phyloP scores from a whole-genome alignment of 2,797 vertebrate genomes.

The Tamandua tetradactyla region DNA sequence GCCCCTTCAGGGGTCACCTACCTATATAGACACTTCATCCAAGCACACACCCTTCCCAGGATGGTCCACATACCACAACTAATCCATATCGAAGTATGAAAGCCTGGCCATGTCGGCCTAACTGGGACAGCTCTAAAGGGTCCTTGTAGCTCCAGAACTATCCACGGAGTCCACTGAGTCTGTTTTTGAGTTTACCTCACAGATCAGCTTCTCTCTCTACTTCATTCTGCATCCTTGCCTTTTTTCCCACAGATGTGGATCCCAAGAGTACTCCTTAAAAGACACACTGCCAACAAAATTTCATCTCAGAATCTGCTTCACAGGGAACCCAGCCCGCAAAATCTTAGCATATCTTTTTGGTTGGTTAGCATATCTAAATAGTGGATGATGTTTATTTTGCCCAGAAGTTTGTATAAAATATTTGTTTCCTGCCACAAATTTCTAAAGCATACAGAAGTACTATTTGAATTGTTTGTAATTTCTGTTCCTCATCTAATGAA shows the following conservation, averaged over 20 bases:
- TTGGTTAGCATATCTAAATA: background rate
- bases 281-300: background rate
- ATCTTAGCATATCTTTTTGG: background rate
- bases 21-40: background rate
- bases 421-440: background rate
- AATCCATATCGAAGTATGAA: background rate
- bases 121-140: background rate
- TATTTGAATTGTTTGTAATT: conserved; percentile 11
- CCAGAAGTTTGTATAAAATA: background rate
- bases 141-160: background rate
- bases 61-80: background rate
- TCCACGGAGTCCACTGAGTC: background rate
- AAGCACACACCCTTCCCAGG: background rate
- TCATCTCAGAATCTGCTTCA: background rate
- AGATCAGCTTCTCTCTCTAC: background rate
- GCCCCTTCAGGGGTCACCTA: background rate
- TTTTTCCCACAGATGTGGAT: background rate
- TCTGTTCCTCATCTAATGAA: background rate
- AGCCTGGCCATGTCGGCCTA: background rate
- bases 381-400: background rate
- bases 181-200: background rate
- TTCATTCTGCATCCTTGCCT: background rate
- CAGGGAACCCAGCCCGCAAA: background rate
- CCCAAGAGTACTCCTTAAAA: background rate
- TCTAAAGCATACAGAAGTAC: background rate